Evolutionary conservation across 1,140 invertebrate genomes (phyloP).

Genomic region (Drosophila athabasca): DNA sequence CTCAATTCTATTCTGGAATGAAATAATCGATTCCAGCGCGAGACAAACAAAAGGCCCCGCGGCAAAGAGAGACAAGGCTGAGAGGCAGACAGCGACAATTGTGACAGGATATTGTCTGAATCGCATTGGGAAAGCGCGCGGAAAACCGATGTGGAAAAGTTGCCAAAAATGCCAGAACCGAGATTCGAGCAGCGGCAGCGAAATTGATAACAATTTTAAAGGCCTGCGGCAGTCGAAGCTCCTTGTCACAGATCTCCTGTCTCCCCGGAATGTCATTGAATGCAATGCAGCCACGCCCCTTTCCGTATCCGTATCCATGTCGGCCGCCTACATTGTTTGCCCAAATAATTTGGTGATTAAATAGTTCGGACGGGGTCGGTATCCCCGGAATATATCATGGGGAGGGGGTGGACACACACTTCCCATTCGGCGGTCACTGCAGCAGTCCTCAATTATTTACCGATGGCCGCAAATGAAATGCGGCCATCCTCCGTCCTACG

Average conservation of each 20-base stretch:
- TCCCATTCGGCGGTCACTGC: conserved; percentile 26
- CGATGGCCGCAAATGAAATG: conserved; percentile 44
- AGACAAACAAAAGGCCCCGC: conserved; percentile 1
- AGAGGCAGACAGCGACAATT: not conserved
- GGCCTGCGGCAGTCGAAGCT: not conserved
- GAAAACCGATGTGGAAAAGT: conserved; percentile 12
- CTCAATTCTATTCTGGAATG: not conserved
- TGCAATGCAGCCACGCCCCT: conserved; percentile 13
- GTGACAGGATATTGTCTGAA: conserved; percentile 6
- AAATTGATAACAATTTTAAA: conserved; percentile 1
- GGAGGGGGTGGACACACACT: not conserved
- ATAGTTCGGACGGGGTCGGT: conserved; percentile 21
- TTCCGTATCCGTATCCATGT: conserved; percentile 8
- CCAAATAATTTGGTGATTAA: conserved; percentile 41
- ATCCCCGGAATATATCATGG: conserved; percentile 21
- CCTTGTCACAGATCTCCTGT: not conserved
- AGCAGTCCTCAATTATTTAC: conserved; percentile 49
- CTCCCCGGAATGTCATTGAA: conserved; percentile 1
- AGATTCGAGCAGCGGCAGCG: conserved; percentile 6
- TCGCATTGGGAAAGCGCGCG: not conserved
- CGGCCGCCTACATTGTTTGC: conserved; percentile 21
- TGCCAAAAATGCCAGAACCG: conserved; percentile 16
- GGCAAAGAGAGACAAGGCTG: not conserved
- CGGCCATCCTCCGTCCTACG: not conserved
- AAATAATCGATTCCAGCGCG: not conserved